Base-by-base conservation (phyloP, 2,113 vertebrate genomes). In the Larimichthys polyactis region DNA sequence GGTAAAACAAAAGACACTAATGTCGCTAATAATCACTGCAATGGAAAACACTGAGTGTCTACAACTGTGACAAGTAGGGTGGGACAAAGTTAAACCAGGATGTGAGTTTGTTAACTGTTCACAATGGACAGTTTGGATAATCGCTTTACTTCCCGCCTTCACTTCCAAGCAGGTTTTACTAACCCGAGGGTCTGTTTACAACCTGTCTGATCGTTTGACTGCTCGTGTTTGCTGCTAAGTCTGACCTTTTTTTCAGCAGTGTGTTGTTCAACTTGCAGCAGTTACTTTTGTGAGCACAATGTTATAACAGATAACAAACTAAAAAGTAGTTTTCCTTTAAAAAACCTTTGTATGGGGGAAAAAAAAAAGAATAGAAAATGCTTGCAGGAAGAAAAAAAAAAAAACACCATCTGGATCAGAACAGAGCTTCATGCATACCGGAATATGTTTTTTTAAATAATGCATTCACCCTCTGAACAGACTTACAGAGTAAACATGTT, bases 401-500 rank as follows among this genome's bases (percentile, higher is more conserved):
- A 58, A 6, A 60, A 4, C 6, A 57, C 20, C 54, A 8, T 16
- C 27, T 19, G 46, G 6, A 11, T 19, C 5, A 52, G 27, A 60
- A 27, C 0, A 57, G 15, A 32, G 24, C 27, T 64, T 48, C 14
- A 44, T 71, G 65, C 44, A 17, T 49, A 59, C 36, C 69, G 12
- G 40, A 40, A 62, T 48, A 2, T 17, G 1, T 27, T 62, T 66
- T 68, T 68, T 78, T n/a, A 57, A 65, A 60, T 71, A 44, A 81
- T 22, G 17, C 82, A 66, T 22, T 27, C 20, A 70, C 48, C 63
- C 11, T 63, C 36, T 1, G 4, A 79, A 70, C 27, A 66, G 3
- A 68, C 51, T 43, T 11, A 16, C 11, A 46, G 63, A 46, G 46
- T 44, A 62, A 81, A 75, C 29, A 48, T 54, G 63, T 79, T 74